These are phyloP conservation scores for Notospermus geniculatus DNA, from an alignment of 1,140 invertebrate genomes.

Conservation along the genomic window DNA sequence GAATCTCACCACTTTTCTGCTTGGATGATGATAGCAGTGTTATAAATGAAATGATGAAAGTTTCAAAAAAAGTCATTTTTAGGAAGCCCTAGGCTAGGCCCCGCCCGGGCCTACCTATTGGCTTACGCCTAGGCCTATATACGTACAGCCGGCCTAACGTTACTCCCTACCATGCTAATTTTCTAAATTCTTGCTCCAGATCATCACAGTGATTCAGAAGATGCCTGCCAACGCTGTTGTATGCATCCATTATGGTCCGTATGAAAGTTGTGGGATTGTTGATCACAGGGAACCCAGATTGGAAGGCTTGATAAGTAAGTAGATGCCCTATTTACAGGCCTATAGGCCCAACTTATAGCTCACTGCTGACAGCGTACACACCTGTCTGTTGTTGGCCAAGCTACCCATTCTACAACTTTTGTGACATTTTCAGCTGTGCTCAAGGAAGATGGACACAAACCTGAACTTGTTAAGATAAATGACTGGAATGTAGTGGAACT, in stretches of 20 bases:
- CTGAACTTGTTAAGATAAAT: slow-evolving; percentile 24
- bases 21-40: no score
- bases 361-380: neutral
- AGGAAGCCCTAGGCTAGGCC: no score
- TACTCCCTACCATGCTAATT: no score
- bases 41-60: no score
- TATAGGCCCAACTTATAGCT: neutral
- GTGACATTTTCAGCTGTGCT: slow-evolving; percentile 30
- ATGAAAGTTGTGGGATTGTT: slow-evolving; percentile 32
- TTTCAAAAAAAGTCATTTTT: no score
- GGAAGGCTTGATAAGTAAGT: slow-evolving; percentile 33
- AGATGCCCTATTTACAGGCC: no score
- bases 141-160: no score
- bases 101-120: no score
- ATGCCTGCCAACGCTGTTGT: slow-evolving; percentile 33
- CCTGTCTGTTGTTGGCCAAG: neutral
- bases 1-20: no score
- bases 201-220: no score
- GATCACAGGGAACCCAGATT: slow-evolving; percentile 30
- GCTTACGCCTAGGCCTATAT: no score
- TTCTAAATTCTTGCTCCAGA: no score
- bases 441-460: slow-evolving; percentile 27
- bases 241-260: slow-evolving; percentile 37
- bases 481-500: slow-evolving; percentile 39
- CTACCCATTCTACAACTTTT: neutral